These are phyloP conservation scores for Caenorhabditis sulstoni DNA, from an alignment of 2,888 invertebrate species.

Conservation along the genomic window DNA sequence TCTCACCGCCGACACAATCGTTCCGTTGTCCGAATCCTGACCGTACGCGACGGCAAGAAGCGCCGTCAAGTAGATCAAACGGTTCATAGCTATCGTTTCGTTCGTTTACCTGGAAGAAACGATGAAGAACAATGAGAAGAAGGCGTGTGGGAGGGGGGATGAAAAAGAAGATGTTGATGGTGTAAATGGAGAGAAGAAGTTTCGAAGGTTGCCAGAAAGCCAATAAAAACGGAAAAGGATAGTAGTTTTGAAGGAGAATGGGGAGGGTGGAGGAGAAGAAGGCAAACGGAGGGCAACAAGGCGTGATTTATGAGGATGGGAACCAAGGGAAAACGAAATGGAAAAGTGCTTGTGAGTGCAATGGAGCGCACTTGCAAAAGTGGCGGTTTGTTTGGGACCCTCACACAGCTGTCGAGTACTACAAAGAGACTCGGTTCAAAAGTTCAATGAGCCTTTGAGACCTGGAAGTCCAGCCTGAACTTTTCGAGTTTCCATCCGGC, in stretches of 20 bases:
- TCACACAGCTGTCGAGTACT: too few relatives aligned
- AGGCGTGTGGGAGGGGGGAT: not conserved
- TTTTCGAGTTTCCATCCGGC: too few relatives aligned
- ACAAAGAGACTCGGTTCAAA: too few relatives aligned
- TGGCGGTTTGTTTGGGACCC: not conserved
- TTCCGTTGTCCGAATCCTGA: slow-evolving; percentile 44
- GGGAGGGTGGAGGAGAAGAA: not conserved
- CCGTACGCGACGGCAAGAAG: slow-evolving; percentile 42
- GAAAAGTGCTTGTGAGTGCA: not conserved
- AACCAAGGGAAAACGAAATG: slow-evolving; percentile 4
- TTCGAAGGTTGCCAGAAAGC: slow-evolving; percentile 18
- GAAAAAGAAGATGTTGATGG: not conserved
- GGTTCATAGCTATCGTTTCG: slow-evolving; percentile 32
- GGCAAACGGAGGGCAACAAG: slow-evolving; percentile 21
- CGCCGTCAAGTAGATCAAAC: slow-evolving; percentile 37
- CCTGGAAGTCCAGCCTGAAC: too few relatives aligned
- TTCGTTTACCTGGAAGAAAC: slow-evolving; percentile 34
- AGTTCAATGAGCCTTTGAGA: too few relatives aligned
- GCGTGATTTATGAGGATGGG: slow-evolving; percentile 50
- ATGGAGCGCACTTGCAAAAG: not conserved
- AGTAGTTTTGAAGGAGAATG: too few relatives aligned
- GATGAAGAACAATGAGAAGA: not conserved
- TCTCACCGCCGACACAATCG: slow-evolving; percentile 45
- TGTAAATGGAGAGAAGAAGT: not conserved
- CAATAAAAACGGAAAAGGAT: slow-evolving; percentile 24